Evolutionary conservation across 2,888 invertebrate species (phyloP), one percentile per base, ranked within the genome.

Genomic region (Ormia ochracea): DNA sequence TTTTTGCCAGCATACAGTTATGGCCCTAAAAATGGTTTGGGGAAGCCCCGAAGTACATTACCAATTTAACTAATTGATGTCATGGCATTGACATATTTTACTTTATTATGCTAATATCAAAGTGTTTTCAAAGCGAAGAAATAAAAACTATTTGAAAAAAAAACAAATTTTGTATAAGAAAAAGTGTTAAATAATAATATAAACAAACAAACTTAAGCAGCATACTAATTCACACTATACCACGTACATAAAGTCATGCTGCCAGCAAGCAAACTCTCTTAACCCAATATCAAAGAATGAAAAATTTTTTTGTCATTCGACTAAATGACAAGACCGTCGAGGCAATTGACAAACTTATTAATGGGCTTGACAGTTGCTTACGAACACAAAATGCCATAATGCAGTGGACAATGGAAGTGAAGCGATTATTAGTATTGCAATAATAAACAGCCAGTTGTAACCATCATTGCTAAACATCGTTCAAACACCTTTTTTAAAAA

Each of bases 21-120:
- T 31, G 56, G 56, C 56, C 76, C 69, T 63, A 69, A 45, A 66
- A 63, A 63, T 41, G 63, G 48, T n/a, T 36, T 45, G 66, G 80
- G 76, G 80, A 76, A 73, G 72, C 76, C 79, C 79, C 72, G 41
- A 41, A 72, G 66, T 56, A 56, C 48, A 66, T 61, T 76, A 63
- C 61, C 76, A 80, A 66, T 68, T 80, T 50, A 10, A 65, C 52
- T 56, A 80, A 86, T 87, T 84, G 85, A 84, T 86, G 86, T 86
- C 87, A 85, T 84, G 87, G 84, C 86, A 86, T 86, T 86, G 86
- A 87, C 86, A 86, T 85, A 86, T 86, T 84, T 87, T 82, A 82
- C 48, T 56, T 61, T 72, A 38, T 74, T 79, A 65, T 70, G 78
- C 69, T 74, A 65, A 79, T 61, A 66, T 21, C 19, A 9, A 36